These are phyloP conservation scores for Diarsia mendica DNA, from an alignment of 2,888 invertebrate species.

Conservation along the genomic window DNA sequence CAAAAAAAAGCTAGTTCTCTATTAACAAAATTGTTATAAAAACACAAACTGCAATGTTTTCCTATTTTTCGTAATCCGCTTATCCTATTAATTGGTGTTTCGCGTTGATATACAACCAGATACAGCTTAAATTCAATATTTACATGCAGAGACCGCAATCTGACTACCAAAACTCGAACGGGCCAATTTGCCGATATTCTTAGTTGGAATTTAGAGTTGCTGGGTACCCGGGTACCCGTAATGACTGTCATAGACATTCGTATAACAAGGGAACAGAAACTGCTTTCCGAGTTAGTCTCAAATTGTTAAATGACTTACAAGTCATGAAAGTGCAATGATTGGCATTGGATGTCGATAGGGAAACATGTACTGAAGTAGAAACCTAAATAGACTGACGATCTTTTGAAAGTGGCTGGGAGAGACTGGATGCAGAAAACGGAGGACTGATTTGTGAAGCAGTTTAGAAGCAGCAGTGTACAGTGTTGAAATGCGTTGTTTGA, in stretches of 20 bases:
- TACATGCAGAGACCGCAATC: neutral
- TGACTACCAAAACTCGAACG: neutral
- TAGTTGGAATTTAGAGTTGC: neutral
- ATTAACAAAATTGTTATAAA: neutral
- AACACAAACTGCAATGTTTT: neutral
- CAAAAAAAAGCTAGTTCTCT: neutral
- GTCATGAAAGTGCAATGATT: neutral
- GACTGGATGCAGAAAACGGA: neutral
- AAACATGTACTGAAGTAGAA: neutral
- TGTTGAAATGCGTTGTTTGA: too few relatives aligned
- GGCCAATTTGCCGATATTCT: conserved; percentile 7
- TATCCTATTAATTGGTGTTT: neutral
- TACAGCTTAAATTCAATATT: neutral
- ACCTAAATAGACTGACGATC: neutral
- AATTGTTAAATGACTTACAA: neutral
- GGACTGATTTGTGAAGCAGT: too few relatives aligned
- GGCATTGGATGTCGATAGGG: neutral
- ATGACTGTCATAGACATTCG: conserved; percentile 12
- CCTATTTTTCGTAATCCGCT: neutral
- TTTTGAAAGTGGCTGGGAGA: neutral
- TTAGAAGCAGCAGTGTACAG: too few relatives aligned
- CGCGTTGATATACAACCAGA: neutral
- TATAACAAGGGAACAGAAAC: neutral
- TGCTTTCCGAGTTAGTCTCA: neutral
- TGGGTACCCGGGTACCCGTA: neutral